Evolutionary conservation across 2,797 vertebrate genomes (phyloP).

Genomic region (Threskiornis aethiopicus): DNA sequence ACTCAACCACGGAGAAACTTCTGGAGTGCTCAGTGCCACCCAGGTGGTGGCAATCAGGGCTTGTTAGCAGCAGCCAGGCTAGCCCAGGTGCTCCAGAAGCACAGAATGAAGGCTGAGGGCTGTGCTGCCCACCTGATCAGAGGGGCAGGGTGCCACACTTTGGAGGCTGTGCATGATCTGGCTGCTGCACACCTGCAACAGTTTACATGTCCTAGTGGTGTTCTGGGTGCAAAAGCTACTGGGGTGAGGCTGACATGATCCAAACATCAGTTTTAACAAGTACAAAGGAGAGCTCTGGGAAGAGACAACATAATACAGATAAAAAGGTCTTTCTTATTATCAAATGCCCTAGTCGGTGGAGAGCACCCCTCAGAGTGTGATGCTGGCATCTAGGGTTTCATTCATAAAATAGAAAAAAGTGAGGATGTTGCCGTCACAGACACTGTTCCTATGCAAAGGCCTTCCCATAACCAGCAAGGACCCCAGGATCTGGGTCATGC

Average conservation of each 20-base stretch:
- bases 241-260: neutral
- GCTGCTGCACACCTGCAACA: neutral
- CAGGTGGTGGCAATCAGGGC: neutral
- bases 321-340: neutral
- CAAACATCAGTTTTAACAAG: neutral
- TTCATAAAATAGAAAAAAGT: neutral
- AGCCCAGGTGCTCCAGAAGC: neutral
- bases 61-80: neutral
- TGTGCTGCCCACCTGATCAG: neutral
- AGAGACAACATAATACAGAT: accelerated
- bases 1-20: accelerated
- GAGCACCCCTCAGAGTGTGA: neutral
- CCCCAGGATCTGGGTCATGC: neutral
- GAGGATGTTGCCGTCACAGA: neutral
- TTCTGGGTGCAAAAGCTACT: neutral
- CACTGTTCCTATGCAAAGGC: neutral
- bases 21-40: neutral
- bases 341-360: neutral
- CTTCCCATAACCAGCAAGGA: neutral
- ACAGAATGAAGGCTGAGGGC: neutral
- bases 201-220: accelerated
- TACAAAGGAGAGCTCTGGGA: neutral
- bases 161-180: neutral
- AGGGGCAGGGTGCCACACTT: neutral
- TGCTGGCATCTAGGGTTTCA: neutral